Evolutionary conservation across 2,888 invertebrate species (phyloP).

Genomic region (Sarcophaga variegata): DNA sequence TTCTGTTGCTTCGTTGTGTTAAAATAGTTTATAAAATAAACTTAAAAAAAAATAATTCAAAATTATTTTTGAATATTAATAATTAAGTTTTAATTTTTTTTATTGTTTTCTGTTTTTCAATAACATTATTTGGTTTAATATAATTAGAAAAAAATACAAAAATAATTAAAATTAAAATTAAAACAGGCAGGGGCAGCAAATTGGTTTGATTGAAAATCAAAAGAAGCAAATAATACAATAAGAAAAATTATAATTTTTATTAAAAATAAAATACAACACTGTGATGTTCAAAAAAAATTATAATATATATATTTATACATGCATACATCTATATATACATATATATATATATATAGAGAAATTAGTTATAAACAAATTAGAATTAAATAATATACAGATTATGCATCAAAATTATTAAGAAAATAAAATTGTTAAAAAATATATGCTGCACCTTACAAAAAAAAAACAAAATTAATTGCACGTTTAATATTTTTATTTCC

Average conservation of each 20-base stretch:
- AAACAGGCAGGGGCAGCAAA: constrained; percentile 65
- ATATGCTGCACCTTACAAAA: constrained; percentile 59
- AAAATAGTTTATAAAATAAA: constrained; percentile 53
- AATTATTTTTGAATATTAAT: background rate
- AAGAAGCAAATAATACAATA: constrained; percentile 70
- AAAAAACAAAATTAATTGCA: constrained; percentile 26
- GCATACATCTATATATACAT: background rate
- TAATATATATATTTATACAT: constrained; percentile 48
- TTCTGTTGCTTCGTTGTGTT: constrained; percentile 49
- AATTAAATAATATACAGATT: constrained; percentile 1
- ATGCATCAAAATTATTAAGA: background rate
- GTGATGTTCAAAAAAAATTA: constrained; percentile 67
- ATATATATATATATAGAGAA: background rate
- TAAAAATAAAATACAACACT: constrained; percentile 69
- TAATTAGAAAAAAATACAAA: no score
- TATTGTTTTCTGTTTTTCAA: constrained; percentile 4
- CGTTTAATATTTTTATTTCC: constrained; percentile 8
- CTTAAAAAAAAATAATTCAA: background rate
- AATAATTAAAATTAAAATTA: background rate
- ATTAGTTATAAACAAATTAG: constrained; percentile 6
- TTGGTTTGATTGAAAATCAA: constrained; percentile 64
- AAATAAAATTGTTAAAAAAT: background rate
- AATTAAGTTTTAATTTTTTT: constrained; percentile 36
- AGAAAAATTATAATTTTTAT: constrained; percentile 71
- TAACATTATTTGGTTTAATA: no score